Conservation (phyloP, 2,797 vertebrate genomes). For the Sebastes elongatus region DNA sequence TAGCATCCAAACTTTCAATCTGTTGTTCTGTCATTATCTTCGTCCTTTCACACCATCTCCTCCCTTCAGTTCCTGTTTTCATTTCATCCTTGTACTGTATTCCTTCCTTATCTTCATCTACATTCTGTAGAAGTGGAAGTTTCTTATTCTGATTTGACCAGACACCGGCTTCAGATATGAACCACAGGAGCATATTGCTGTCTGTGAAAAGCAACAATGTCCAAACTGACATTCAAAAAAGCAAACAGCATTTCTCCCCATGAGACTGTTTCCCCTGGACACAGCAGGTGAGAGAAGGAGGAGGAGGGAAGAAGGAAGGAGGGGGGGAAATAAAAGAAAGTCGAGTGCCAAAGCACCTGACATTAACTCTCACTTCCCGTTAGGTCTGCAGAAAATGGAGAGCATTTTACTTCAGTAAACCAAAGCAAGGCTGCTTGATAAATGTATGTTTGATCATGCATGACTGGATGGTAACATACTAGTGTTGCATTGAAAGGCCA, state of each 20-base stretch:
- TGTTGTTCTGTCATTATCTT: not conserved
- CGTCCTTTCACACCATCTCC: not conserved
- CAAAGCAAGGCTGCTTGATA: conserved; percentile 2
- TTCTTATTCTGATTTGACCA: conserved; percentile 4
- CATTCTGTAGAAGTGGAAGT: not conserved
- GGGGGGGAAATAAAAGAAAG: not conserved
- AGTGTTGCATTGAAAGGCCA: not conserved
- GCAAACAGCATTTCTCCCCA: conserved; percentile 7
- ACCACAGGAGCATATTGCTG: not conserved
- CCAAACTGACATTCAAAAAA: conserved; percentile 8
- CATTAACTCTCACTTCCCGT: conserved; percentile 26
- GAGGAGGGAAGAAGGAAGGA: too few relatives aligned
- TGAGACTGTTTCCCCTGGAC: not conserved
- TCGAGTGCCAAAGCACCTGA: not conserved
- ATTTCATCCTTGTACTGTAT: not conserved
- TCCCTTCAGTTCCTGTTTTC: not conserved
- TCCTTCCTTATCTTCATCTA: not conserved
- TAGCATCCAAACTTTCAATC: not conserved
- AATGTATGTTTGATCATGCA: conserved; percentile 11
- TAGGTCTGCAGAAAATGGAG: not conserved
- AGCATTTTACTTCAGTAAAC: not conserved
- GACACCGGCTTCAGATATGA: not conserved
- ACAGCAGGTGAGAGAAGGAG: not conserved
- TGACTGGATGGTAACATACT: not conserved
- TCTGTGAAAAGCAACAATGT: not conserved